A percentile compares a stretch with the other conserved stretches of the same genome.
phyloP scores from a whole-genome alignment of 2,113 vertebrate species.

The Archilochus colubris region DNA sequence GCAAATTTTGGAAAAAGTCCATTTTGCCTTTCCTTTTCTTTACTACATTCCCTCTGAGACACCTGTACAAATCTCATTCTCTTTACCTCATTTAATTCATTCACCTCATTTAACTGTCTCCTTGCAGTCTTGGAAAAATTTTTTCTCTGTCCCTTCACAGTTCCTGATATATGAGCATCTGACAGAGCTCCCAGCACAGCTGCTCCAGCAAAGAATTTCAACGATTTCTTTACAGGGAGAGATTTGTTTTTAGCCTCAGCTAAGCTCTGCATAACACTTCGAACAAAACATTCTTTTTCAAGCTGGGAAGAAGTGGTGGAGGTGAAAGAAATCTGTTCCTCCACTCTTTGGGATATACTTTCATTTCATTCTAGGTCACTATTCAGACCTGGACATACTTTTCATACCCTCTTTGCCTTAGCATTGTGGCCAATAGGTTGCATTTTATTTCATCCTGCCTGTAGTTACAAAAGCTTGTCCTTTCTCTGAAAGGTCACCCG shows the following conservation, averaged over 20 bases:
- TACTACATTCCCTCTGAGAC: neutral
- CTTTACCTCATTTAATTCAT: neutral
- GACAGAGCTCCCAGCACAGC: neutral
- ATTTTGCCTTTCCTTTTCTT: neutral
- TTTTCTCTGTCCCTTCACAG: neutral
- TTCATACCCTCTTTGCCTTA: neutral
- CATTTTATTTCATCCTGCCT: neutral
- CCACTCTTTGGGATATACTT: neutral
- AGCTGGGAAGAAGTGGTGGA: neutral
- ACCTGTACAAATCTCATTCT: neutral
- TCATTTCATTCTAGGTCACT: neutral
- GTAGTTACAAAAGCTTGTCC: neutral
- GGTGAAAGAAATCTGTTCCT: neutral
- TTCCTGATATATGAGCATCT: neutral
- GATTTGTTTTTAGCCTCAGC: neutral
- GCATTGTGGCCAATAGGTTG: neutral
- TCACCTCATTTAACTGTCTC: neutral
- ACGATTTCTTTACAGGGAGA: conserved; percentile 10
- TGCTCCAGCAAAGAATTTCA: neutral
- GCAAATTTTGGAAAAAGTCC: neutral
- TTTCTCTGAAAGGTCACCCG: neutral
- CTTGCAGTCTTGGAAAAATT: neutral
- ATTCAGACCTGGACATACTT: neutral
- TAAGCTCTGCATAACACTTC: neutral
- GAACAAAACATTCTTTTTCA: neutral